Evolutionary conservation across 2,113 vertebrate genomes (phyloP), one percentile per base, ranked within the genome.

Genomic region (Pogonocichla stellata): DNA sequence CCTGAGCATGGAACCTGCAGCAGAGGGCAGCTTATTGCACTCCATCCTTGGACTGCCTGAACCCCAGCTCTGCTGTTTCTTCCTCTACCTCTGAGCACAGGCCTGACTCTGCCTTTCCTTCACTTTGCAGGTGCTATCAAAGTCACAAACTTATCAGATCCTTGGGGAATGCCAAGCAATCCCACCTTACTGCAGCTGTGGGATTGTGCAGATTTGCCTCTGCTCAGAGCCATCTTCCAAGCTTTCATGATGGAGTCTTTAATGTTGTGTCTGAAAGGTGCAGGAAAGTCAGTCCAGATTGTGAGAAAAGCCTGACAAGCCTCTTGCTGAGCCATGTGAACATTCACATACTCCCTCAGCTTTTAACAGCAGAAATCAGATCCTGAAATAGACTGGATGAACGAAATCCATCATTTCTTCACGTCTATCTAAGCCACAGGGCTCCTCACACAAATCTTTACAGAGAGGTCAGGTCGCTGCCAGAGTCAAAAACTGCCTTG

Each of bases 321-420:
- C 34, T 50, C 80, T 78, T 2, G 2, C 65, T 51, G 56, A 60
- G 77, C 34, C 48, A 20, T 3, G 14, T 33, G 45, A 80, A 83
- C 1, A 2, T 62, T 81, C 71, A 14, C 4, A 6, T 19, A 67
- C 54, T 10, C 51, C 43, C 51, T 83, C 17, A 56, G 70, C 73
- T 73, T 88, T 47, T 45, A 72, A 45, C 29, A 29, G 51, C 45
- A 80, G 65, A 84, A 88, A 67, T 81, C 73, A 75, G 58, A 58
- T 51, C 82, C 80, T 70, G 62, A 90, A 77, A 83, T 51, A 83
- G 54, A n/a, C 42, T 31, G 82, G 50, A 38, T 77, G 77, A 92
- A 56, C 0, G 0, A 28, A 53, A 53, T 42, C 50, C 26, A 57
- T 53, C n/a, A 22, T 57, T 93, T 62, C 45, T 14, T 0, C 53